These are phyloP conservation scores for Lemur catta DNA, from an alignment of 2,797 vertebrate genomes.

Conservation along the genomic window DNA sequence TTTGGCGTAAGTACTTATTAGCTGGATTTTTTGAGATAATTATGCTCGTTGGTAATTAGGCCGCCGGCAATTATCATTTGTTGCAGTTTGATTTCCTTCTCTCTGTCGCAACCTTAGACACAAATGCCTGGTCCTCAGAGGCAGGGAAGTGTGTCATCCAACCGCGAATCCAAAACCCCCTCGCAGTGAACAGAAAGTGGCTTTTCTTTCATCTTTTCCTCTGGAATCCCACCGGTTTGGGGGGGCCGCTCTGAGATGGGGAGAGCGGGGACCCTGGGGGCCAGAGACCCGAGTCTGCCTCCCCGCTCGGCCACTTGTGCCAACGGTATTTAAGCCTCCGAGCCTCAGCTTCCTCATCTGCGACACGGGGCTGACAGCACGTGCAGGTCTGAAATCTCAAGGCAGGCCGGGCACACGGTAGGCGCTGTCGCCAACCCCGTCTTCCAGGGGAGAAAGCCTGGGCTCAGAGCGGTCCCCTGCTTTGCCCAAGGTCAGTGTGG, in stretches of 20 bases:
- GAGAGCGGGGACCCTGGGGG: background rate
- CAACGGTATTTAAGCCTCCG: background rate
- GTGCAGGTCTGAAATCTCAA: too few relatives aligned
- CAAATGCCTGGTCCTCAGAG: slow-evolving; percentile 25
- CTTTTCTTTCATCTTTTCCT: background rate
- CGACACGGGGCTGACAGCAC: background rate
- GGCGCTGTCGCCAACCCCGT: accelerated
- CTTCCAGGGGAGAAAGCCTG: background rate
- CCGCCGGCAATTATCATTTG: slow-evolving; percentile 24
- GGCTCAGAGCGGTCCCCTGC: background rate
- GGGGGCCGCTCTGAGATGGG: background rate
- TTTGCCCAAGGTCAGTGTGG: accelerated
- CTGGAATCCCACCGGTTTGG: background rate
- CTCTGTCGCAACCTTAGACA: background rate
- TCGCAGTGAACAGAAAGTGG: background rate
- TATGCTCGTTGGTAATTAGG: slow-evolving; percentile 60
- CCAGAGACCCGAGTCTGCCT: background rate
- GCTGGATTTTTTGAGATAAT: slow-evolving; percentile 53
- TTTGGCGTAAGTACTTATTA: slow-evolving; percentile 90
- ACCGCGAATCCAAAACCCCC: background rate
- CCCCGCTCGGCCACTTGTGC: background rate
- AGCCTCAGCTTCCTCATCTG: background rate
- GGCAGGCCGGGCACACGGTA: accelerated
- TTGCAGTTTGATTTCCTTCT: slow-evolving; percentile 61
- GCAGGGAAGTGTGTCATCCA: background rate